Conservation (phyloP, 2,113 vertebrate genomes). For the Spheniscus mendiculus region DNA sequence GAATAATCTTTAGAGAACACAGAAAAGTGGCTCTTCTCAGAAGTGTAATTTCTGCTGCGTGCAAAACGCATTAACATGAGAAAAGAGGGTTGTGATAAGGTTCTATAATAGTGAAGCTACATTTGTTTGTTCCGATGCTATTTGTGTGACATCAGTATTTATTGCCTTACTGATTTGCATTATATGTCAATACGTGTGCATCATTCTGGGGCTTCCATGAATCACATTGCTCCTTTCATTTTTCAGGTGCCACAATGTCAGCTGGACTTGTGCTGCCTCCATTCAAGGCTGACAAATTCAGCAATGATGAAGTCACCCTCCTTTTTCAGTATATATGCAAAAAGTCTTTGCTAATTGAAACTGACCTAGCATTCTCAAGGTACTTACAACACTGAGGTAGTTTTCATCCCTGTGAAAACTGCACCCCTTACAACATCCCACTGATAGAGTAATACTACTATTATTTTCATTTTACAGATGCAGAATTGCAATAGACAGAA, state of each 20-base stretch:
- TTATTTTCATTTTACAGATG: neutral
- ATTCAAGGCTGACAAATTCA: neutral
- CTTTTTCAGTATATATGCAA: neutral
- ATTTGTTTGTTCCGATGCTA: neutral
- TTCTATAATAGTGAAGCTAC: too few relatives aligned
- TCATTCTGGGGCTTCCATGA: neutral
- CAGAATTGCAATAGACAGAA: neutral
- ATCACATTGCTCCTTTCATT: neutral
- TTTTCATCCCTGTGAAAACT: neutral
- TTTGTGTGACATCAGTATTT: neutral
- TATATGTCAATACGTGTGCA: neutral
- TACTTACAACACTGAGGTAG: neutral
- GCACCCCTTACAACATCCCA: neutral
- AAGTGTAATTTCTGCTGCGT: conserved; percentile 2
- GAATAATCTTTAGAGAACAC: conserved; percentile 33
- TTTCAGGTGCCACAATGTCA: neutral
- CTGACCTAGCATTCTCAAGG: neutral
- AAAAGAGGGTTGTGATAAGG: neutral
- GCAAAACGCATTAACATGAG: neutral
- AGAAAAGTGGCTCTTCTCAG: conserved; percentile 23
- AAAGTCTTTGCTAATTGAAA: neutral
- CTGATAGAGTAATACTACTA: neutral
- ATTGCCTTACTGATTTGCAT: neutral
- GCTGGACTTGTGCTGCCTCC: neutral
- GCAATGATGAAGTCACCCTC: neutral